Conservation (phyloP, 2,113 vertebrate genomes). For the Bucco capensis region DNA sequence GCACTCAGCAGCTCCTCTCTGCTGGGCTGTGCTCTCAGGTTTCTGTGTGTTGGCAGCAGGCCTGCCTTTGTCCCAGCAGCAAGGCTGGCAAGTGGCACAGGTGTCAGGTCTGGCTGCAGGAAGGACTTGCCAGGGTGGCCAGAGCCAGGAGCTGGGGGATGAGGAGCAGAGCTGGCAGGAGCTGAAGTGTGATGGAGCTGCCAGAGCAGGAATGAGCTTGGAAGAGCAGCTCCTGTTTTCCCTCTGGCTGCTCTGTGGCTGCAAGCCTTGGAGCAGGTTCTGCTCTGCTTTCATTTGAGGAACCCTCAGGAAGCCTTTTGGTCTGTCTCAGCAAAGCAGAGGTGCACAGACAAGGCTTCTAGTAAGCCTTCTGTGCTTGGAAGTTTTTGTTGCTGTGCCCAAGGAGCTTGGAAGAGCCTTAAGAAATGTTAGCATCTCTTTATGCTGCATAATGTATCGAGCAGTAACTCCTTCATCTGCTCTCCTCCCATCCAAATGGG, state of each 20-base stretch:
- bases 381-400: neutral
- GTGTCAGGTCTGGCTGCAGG: neutral
- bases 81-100: neutral
- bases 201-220: neutral
- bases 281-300: neutral
- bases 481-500: neutral
- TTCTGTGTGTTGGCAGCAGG: neutral
- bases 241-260: neutral
- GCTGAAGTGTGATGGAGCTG: neutral
- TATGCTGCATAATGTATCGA: neutral
- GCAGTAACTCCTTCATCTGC: neutral
- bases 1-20: neutral
- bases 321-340: neutral
- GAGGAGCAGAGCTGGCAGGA: neutral
- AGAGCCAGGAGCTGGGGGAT: neutral
- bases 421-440: neutral
- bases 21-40: neutral
- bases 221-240: rapidly evolving
- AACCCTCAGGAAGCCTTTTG: neutral
- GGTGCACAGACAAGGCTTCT: neutral
- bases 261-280: neutral
- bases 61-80: neutral
- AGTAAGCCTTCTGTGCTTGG: neutral
- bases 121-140: neutral
- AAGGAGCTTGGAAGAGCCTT: neutral